These are phyloP conservation scores for Enteromius mattozi DNA, from an alignment of 2,797 vertebrate species.

Conservation along the genomic window DNA sequence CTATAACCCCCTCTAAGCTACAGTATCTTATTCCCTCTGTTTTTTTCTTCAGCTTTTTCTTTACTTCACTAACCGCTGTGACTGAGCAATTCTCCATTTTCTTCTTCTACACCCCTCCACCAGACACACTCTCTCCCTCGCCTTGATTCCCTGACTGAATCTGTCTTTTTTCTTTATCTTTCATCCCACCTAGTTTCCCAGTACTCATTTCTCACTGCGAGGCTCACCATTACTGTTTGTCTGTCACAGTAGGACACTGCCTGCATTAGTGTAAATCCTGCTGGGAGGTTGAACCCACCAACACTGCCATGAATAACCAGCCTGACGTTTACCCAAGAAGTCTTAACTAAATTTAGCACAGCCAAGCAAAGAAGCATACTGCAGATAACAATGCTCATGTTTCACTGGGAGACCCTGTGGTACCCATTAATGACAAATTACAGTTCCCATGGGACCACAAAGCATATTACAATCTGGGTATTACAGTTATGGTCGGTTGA, in stretches of 20 bases:
- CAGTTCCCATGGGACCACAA: constrained; percentile 67
- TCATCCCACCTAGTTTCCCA: constrained; percentile 43
- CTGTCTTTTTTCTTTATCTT: constrained; percentile 44
- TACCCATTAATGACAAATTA: constrained; percentile 73
- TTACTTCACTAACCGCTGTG: background rate
- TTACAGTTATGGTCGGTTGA: constrained; percentile 11
- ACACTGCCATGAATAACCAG: constrained; percentile 62
- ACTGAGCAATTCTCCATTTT: background rate
- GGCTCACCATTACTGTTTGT: constrained; percentile 58
- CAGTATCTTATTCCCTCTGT: background rate
- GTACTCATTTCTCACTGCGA: constrained; percentile 50
- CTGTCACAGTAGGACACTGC: constrained; percentile 56
- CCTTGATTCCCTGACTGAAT: constrained; percentile 26
- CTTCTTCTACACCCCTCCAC: background rate
- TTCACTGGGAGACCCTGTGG: constrained; percentile 58
- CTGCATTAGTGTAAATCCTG: constrained; percentile 57
- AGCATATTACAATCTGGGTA: constrained; percentile 56
- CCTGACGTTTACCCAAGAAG: constrained; percentile 63
- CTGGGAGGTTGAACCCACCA: constrained; percentile 58
- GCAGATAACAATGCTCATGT: constrained; percentile 60
- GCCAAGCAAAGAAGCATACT: constrained; percentile 60
- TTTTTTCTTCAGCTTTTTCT: background rate
- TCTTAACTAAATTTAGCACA: constrained; percentile 73
- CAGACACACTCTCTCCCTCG: background rate
- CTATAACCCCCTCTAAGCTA: background rate